Base-by-base conservation (phyloP, 2,888 invertebrate genomes). In the Lydus trimaculatus region DNA sequence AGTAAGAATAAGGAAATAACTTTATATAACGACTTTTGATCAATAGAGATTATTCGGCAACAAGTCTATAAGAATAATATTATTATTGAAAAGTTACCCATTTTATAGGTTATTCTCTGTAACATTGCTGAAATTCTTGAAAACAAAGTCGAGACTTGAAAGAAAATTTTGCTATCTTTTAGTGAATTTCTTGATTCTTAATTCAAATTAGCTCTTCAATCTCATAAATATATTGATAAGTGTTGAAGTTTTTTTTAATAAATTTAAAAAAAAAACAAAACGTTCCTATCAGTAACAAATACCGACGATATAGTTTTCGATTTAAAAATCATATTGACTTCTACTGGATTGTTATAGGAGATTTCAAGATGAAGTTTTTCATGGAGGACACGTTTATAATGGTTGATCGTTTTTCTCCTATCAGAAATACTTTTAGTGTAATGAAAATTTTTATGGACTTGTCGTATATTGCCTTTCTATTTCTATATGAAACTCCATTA, bases 371-470 rank as follows among this genome's bases (percentile, higher is more conserved):
- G 77, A 78, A 74, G 71, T 75, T 77, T 20, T 66, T 75, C 70
- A 71, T 71, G 74, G 76, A 80, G 76, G 81, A 80, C 80, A 77
- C 76, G 76, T 68, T 76, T 75, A 79, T 79, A 80, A 81, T 77
- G 75, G 78, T 68, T 73, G 77, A 74, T 80, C 77, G 76, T 79
- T 81, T 79, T 77, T 78, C 79, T 78, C 75, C 67, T 69, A 75
- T 70, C 74, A 73, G 72, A 65, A 68, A 73, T 74, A 79, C 79
- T 80, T 79, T 75, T 78, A 79, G 70, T 72, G 79, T 80, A 82
- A 82, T 82, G 82, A 82, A 81, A 80, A 81, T 75, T 81, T 81
- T 81, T 80, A 80, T 75, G 74, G 73, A 77, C 73, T 67, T 63
- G 69, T 74, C 70, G 69, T 72, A 76, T 75, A 75, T 74, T 70